These are phyloP conservation scores for Carcharodon carcharias DNA, from an alignment of 2,797 vertebrate species.

Conservation along the genomic window DNA sequence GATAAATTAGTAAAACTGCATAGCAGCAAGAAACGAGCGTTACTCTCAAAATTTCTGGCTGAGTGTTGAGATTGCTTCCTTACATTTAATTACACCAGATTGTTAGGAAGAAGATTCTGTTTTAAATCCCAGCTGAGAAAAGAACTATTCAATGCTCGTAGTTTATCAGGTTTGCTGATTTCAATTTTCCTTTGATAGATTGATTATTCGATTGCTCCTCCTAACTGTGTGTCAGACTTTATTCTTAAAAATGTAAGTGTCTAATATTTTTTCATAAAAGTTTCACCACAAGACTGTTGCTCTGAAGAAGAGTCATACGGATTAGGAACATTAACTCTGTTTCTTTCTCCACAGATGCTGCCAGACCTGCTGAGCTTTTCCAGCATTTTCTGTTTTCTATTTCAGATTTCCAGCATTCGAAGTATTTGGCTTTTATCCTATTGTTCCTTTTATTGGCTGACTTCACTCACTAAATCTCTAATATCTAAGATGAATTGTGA, in stretches of 20 bases:
- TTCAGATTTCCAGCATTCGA: too few relatives aligned
- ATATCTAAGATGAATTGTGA: background rate
- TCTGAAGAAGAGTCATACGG: too few relatives aligned
- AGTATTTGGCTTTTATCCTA: too few relatives aligned
- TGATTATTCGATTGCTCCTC: background rate
- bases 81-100: constrained; percentile 40
- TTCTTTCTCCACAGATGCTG: too few relatives aligned
- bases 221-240: background rate
- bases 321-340: too few relatives aligned
- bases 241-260: background rate
- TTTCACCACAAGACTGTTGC: background rate
- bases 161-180: background rate
- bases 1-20: constrained; percentile 43
- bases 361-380: too few relatives aligned
- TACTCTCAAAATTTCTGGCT: constrained; percentile 33
- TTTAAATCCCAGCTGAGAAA: constrained; percentile 43
- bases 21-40: constrained; percentile 43
- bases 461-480: background rate
- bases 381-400: too few relatives aligned
- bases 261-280: background rate
- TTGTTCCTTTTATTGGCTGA: background rate
- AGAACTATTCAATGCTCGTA: constrained; percentile 32
- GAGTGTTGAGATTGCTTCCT: constrained; percentile 44
- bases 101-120: constrained; percentile 41
- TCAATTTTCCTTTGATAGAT: background rate